A percentile compares a stretch with the other conserved stretches of the same genome.
These are phyloP conservation scores for Actias luna DNA, from an alignment of 2,888 invertebrate species.

Conservation along the genomic window DNA sequence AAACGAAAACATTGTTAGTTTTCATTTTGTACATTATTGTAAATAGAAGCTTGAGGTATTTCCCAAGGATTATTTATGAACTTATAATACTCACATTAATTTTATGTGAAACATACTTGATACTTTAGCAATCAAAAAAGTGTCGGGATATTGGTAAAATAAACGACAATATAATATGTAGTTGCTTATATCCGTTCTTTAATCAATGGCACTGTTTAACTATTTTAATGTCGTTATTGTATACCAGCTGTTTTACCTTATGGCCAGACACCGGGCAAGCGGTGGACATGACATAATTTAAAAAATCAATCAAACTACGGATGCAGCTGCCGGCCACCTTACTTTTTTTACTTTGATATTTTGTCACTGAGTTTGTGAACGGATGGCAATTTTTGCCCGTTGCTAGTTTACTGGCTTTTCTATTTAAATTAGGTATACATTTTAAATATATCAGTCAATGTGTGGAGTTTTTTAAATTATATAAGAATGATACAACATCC, in stretches of 20 bases:
- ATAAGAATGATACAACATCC: no score
- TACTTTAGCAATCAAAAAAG: no score
- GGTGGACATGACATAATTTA: neutral
- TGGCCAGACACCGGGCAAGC: neutral
- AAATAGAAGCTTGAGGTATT: neutral
- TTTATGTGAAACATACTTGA: no score
- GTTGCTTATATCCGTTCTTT: no score
- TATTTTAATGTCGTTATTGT: neutral
- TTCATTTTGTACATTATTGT: neutral
- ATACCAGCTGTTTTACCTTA: neutral
- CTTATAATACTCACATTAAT: no score
- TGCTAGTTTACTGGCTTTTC: neutral
- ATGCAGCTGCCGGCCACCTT: neutral
- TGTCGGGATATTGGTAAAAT: no score
- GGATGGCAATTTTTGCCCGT: neutral
- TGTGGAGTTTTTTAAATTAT: no score
- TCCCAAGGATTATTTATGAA: neutral
- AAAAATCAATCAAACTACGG: neutral
- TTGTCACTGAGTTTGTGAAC: neutral
- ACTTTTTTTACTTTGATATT: neutral
- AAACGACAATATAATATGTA: no score
- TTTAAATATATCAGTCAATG: no score
- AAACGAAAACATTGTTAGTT: slow-evolving; percentile 14
- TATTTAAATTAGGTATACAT: no score
- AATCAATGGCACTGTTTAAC: no score